Conservation (phyloP, 2,113 vertebrate genomes). For the Muntiacus reevesi region DNA sequence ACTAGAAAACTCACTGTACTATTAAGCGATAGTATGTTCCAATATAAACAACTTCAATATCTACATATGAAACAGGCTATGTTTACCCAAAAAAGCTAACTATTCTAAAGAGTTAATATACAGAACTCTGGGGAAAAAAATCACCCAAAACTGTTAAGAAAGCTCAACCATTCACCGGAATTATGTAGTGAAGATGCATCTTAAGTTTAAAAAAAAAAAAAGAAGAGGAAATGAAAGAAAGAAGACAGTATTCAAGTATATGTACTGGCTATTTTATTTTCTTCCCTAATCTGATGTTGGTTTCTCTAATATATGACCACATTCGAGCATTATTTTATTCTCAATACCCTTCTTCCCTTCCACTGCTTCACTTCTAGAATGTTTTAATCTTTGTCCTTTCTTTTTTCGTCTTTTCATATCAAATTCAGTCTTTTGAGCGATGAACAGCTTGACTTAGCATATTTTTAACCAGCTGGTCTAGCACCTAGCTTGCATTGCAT, state of each 20-base stretch:
- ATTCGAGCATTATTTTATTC: constrained; percentile 63
- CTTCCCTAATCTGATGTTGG: constrained; percentile 40
- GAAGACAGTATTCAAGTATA: constrained; percentile 43
- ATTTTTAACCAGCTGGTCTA: constrained; percentile 90
- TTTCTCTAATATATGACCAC: constrained; percentile 41
- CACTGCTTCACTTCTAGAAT: constrained; percentile 79
- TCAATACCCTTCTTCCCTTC: constrained; percentile 64
- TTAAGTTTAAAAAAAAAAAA: constrained; percentile 20
- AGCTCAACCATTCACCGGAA: constrained; percentile 33
- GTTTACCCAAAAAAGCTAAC: constrained; percentile 36
- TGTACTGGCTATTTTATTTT: constrained; percentile 50
- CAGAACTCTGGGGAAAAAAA: constrained; percentile 59
- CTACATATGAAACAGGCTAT: constrained; percentile 44
- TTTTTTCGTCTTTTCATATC: constrained; percentile 85
- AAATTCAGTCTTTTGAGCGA: constrained; percentile 83
- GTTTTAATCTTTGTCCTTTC: constrained; percentile 82
- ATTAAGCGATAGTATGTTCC: constrained; percentile 53
- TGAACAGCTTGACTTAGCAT: constrained; percentile 89
- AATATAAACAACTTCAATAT: constrained; percentile 59
- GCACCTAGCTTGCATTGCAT: constrained; percentile 87
- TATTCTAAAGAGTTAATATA: constrained; percentile 19
- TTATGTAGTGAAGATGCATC: constrained; percentile 57
- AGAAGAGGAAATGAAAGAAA: constrained; percentile 41
- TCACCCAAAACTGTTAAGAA: constrained; percentile 56
- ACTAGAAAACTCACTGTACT: not conserved